A percentile compares a stretch with the other conserved stretches of the same genome.
Evolutionary conservation across 1,140 invertebrate genomes (phyloP).

Genomic region (Babylonia areolata): DNA sequence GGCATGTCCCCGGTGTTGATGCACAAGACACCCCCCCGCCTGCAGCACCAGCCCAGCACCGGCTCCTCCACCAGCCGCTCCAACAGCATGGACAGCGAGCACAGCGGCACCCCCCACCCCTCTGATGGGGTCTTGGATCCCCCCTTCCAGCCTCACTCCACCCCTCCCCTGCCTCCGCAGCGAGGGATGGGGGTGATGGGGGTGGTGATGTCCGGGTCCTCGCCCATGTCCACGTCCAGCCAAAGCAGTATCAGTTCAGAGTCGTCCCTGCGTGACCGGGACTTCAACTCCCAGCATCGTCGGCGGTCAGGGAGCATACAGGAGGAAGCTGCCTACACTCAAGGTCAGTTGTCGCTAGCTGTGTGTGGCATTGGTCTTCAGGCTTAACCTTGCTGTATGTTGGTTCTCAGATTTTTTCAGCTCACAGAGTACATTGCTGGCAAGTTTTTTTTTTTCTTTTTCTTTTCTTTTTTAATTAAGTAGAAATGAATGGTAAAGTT

Average conservation of each 20-base stretch:
- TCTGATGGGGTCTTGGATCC: neutral
- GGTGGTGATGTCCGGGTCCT: conserved; percentile 36
- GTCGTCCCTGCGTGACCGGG: conserved; percentile 46
- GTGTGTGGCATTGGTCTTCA: too few species aligned
- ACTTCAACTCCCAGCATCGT: conserved; percentile 24
- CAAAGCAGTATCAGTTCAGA: conserved; percentile 61
- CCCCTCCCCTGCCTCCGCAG: conserved; percentile 11
- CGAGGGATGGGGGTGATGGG: conserved; percentile 24
- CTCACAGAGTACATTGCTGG: too few species aligned
- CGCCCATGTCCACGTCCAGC: conserved; percentile 53
- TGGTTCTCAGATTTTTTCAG: too few species aligned
- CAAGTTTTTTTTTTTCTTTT: too few species aligned
- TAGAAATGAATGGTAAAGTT: too few species aligned
- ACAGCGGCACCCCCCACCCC: conserved; percentile 24
- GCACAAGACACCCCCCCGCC: conserved; percentile 11
- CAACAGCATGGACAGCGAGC: conserved; percentile 57
- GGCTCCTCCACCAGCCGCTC: conserved; percentile 48
- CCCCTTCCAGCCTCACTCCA: conserved; percentile 7
- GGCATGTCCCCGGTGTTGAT: neutral
- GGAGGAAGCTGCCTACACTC: conserved; percentile 60
- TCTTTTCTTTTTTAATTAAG: too few species aligned
- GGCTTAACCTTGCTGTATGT: too few species aligned
- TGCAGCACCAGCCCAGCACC: conserved; percentile 43
- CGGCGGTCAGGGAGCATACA: conserved; percentile 55
- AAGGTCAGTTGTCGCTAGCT: conserved; percentile 48